Conservation (phyloP, 2,888 invertebrate species). For the Drosophila borborema region DNA sequence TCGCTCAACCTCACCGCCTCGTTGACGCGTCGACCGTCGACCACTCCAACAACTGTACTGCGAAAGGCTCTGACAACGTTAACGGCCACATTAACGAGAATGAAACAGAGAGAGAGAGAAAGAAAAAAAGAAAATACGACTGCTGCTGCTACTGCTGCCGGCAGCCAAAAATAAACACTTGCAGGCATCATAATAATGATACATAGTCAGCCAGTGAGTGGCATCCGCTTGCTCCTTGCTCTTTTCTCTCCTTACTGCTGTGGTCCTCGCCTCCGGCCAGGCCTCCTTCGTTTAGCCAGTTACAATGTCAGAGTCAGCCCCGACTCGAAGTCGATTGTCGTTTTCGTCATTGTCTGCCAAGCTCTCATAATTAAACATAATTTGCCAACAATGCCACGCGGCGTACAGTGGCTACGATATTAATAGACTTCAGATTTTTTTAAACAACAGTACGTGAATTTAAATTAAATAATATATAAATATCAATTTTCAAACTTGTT, state of each 20-base stretch:
- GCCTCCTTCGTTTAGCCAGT: conserved; percentile 55
- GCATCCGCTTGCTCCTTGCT: conserved; percentile 41
- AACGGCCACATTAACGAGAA: conserved; percentile 73
- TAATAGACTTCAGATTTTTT: background rate
- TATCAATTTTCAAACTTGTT: no score
- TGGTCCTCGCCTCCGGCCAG: conserved; percentile 29
- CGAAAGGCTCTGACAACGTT: conserved; percentile 71
- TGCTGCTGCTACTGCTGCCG: conserved; percentile 36
- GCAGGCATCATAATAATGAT: conserved; percentile 77
- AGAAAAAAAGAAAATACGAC: background rate
- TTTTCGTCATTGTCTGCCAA: conserved; percentile 63
- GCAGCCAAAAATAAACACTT: conserved; percentile 79
- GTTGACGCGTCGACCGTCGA: conserved; percentile 1
- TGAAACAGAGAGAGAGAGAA: background rate
- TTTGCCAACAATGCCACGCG: conserved; percentile 34
- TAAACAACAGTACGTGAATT: background rate
- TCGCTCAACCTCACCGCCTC: conserved; percentile 47
- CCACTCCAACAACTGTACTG: conserved; percentile 51
- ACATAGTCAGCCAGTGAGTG: conserved; percentile 65
- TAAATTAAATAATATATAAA: background rate
- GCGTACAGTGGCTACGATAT: conserved; percentile 37
- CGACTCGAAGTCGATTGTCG: conserved; percentile 47
- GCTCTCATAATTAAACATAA: conserved; percentile 71
- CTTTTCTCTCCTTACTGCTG: conserved; percentile 28
- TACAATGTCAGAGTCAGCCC: conserved; percentile 40